phyloP scores from a whole-genome alignment of 2,888 invertebrate genomes.

The Callinectes sapidus region DNA sequence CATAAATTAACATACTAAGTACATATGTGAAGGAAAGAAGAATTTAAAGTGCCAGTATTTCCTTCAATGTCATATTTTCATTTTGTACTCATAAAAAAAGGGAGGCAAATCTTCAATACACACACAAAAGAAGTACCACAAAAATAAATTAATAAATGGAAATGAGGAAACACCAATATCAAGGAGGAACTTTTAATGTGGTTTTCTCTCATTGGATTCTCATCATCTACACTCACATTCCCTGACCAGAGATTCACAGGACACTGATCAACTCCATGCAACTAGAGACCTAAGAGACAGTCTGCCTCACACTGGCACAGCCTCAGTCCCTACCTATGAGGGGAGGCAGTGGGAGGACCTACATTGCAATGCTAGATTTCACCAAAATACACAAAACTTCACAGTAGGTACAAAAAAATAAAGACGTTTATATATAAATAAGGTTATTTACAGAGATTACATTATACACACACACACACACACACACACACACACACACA shows the following conservation, averaged over 20 bases:
- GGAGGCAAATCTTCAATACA: neutral
- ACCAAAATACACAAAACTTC: neutral
- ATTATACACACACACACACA: neutral
- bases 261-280: neutral
- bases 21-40: too few relatives aligned
- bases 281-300: neutral
- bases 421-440: neutral
- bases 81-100: neutral
- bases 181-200: neutral
- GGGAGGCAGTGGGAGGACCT: neutral
- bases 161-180: neutral
- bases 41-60: too few relatives aligned
- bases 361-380: neutral
- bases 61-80: too few relatives aligned
- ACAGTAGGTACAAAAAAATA: neutral
- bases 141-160: neutral
- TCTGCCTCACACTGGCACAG: slow-evolving; percentile 1
- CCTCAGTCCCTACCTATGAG: neutral
- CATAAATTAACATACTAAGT: too few relatives aligned
- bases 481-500: neutral
- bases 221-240: neutral
- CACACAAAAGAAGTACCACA: neutral
- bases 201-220: neutral
- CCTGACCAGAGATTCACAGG: neutral
- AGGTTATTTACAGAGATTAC: neutral